Conservation (phyloP, 2,888 invertebrate genomes). For the Trachelus tabidus region DNA sequence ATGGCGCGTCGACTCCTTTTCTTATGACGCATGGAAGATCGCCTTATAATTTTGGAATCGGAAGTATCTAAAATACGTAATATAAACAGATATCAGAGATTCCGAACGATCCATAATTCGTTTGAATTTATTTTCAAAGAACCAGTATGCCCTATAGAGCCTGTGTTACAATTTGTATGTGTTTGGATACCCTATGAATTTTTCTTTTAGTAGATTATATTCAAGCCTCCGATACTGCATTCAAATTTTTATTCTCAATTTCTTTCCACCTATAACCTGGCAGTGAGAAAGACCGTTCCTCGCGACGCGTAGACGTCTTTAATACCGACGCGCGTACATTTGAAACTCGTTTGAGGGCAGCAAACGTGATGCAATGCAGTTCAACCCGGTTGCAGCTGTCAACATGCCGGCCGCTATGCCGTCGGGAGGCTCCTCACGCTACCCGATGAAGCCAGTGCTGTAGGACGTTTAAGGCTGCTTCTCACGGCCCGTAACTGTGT, state of each 20-base stretch:
- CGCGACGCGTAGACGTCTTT: neutral
- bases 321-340: neutral
- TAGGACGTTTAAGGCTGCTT: neutral
- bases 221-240: neutral
- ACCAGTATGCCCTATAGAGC: too few species aligned
- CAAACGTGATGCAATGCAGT: neutral
- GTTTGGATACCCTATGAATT: neutral
- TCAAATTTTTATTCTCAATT: neutral
- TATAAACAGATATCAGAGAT: neutral
- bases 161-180: too few species aligned
- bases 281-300: neutral
- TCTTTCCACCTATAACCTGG: neutral
- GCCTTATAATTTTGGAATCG: too few species aligned
- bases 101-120: neutral
- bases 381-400: neutral
- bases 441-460: neutral
- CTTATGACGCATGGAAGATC: neutral
- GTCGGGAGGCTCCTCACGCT: neutral
- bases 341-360: neutral
- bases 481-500: neutral
- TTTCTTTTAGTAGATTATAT: neutral
- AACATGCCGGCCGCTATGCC: neutral
- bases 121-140: too few species aligned
- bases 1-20: neutral
- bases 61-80: neutral